These are phyloP conservation scores for Coregonus ussuriensis DNA, from an alignment of 2,797 vertebrate species.

Conservation along the genomic window DNA sequence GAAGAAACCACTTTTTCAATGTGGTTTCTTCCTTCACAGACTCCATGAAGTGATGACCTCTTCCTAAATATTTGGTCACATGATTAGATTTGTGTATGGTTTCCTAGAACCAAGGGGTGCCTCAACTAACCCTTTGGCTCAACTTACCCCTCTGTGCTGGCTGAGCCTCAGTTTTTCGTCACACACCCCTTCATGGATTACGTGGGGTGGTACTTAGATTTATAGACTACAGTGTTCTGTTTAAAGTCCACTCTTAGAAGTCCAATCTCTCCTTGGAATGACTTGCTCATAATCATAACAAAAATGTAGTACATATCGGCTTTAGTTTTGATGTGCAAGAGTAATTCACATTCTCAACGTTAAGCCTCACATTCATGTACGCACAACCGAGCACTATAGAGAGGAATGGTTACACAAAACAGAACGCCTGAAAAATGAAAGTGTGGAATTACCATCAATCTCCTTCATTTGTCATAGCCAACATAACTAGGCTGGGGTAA, in stretches of 20 bases:
- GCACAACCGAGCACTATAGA: background rate
- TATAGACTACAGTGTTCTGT: background rate
- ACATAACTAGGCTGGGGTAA: background rate
- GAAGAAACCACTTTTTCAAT: no score
- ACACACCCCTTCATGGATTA: background rate
- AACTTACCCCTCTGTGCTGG: background rate
- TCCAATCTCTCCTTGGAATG: background rate
- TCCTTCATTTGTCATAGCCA: background rate
- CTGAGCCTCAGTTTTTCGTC: background rate
- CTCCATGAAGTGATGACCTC: no score
- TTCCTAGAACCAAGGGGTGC: no score
- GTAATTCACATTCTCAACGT: background rate
- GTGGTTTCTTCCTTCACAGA: no score
- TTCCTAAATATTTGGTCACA: no score
- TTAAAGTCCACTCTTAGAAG: background rate
- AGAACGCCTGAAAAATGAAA: background rate
- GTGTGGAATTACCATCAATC: background rate
- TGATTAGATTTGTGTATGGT: no score
- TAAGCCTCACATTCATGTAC: background rate
- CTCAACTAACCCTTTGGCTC: no score
- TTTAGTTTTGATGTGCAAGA: background rate
- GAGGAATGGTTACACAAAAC: background rate
- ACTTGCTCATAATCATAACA: background rate
- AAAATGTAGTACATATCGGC: background rate
- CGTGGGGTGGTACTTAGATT: background rate